Percentiles rank a stretch among this genome's conserved stretches.
Evolutionary conservation across 2,113 vertebrate species (phyloP).

Genomic region (Clarias magur): DNA sequence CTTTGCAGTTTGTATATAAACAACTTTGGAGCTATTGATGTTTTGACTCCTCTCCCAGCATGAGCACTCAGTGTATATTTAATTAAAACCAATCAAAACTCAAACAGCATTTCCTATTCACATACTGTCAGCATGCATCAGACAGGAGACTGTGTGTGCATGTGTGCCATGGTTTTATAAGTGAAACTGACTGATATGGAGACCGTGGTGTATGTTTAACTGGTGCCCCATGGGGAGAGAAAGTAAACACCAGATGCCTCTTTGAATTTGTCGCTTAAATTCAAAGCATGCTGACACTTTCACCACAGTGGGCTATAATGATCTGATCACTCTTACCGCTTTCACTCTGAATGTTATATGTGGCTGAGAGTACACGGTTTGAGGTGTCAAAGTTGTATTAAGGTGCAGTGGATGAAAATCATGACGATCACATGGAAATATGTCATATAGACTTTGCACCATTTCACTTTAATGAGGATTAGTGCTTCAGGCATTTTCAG

Average conservation of each 20-base stretch:
- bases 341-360: background rate
- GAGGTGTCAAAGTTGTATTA: background rate
- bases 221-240: conserved; percentile 32
- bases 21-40: conserved; percentile 19
- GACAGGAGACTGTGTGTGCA: conserved; percentile 6
- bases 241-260: conserved; percentile 39
- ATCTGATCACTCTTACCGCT: background rate
- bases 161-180: background rate
- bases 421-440: conserved; percentile 8
- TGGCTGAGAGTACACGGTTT: background rate
- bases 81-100: conserved; percentile 38
- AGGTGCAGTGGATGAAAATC: background rate
- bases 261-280: conserved; percentile 31
- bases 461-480: conserved; percentile 42
- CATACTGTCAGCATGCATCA: conserved; percentile 25
- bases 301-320: conserved; percentile 13
- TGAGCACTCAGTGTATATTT: conserved; percentile 22
- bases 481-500: conserved; percentile 44
- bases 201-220: conserved; percentile 25
- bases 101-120: conserved; percentile 28
- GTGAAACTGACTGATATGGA: conserved; percentile 18
- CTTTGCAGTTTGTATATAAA: background rate
- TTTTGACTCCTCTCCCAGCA: conserved; percentile 23
- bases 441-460: conserved; percentile 25
- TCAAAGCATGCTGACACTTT: conserved; percentile 19